phyloP scores from a whole-genome alignment of 2,797 vertebrate species.

The Falco biarmicus region DNA sequence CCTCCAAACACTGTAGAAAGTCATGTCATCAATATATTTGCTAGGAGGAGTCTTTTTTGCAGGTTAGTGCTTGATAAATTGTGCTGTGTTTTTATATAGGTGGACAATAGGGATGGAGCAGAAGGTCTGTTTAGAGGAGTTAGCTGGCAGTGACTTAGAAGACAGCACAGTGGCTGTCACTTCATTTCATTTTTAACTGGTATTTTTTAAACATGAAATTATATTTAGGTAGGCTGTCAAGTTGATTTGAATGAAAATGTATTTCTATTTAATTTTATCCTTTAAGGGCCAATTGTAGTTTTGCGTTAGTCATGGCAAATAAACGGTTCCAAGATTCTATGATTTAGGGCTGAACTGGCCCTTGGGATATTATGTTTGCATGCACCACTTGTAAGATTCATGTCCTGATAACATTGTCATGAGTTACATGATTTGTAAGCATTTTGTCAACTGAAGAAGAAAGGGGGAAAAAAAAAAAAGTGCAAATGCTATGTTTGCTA shows the following conservation, averaged over 20 bases:
- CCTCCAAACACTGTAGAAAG: background rate
- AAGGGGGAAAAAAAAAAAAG: background rate
- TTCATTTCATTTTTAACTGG: background rate
- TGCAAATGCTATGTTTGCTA: conserved; percentile 44
- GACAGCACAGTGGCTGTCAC: background rate
- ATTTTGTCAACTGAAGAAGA: conserved; percentile 4
- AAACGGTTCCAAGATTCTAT: background rate
- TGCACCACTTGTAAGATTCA: background rate
- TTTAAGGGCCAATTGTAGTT: background rate
- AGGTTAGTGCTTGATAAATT: background rate
- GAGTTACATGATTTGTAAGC: background rate
- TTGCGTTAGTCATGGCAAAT: background rate
- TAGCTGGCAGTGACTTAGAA: background rate
- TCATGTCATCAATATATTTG: background rate
- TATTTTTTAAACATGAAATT: background rate
- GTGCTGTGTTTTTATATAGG: background rate
- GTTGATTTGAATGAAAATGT: conserved; percentile 9
- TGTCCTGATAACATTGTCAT: background rate
- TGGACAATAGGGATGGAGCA: background rate
- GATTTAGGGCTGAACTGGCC: background rate
- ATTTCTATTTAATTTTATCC: conserved; percentile 14
- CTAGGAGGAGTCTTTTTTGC: conserved; percentile 2
- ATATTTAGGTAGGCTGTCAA: conserved; percentile 11
- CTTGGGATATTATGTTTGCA: background rate
- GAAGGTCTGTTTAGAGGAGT: background rate